These are phyloP conservation scores for Eriosoma lanigerum DNA, from an alignment of 1,140 invertebrate species.

Conservation along the genomic window DNA sequence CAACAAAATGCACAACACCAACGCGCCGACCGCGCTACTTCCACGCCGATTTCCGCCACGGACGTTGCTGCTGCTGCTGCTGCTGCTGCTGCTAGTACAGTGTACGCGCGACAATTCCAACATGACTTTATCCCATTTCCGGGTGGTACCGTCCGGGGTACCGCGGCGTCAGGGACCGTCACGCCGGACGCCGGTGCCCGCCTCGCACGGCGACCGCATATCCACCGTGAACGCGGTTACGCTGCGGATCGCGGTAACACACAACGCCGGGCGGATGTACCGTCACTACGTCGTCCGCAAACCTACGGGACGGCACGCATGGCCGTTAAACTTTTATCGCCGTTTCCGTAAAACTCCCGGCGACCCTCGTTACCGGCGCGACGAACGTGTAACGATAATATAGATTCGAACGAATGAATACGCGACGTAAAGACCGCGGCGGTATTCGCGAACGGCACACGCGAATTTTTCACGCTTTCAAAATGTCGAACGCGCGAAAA, in stretches of 20 bases:
- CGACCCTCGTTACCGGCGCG: no score
- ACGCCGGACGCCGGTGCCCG: conserved; percentile 44
- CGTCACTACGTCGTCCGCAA: neutral
- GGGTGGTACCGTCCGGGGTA: conserved; percentile 42
- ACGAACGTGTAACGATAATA: neutral
- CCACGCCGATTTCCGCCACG: neutral
- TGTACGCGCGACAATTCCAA: conserved; percentile 50
- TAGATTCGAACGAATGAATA: neutral
- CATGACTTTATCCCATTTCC: conserved; percentile 54
- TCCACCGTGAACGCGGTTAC: neutral
- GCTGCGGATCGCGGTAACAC: neutral
- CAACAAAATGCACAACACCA: conserved; percentile 53
- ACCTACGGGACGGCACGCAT: neutral
- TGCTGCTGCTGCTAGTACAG: neutral
- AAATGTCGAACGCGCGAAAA: neutral
- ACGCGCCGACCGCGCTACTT: conserved; percentile 18
- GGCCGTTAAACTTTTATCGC: neutral
- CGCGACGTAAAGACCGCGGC: no score
- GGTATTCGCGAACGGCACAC: neutral
- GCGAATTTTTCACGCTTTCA: neutral
- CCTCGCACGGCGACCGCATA: conserved; percentile 35
- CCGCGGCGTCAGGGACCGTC: conserved; percentile 33
- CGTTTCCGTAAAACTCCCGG: neutral
- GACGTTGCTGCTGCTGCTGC: neutral
- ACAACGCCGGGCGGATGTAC: neutral